These are phyloP conservation scores for Protodeltote pygarga DNA, from an alignment of 2,888 invertebrate genomes.

Conservation along the genomic window DNA sequence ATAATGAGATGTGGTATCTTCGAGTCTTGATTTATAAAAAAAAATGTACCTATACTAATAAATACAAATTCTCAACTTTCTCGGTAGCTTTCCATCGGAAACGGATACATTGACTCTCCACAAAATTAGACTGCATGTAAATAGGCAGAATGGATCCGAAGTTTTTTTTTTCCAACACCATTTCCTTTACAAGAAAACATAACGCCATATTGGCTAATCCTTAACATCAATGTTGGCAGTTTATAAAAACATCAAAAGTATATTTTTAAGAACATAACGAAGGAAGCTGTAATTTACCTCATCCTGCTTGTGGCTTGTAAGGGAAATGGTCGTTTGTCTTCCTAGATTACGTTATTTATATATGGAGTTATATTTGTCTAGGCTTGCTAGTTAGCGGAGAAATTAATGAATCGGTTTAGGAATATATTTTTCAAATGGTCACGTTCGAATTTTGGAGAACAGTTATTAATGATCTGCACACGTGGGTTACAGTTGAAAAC, in stretches of 20 bases:
- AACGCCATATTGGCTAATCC: conserved; percentile 15
- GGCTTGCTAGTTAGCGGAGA: neutral
- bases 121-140: neutral
- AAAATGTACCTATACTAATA: too few relatives aligned
- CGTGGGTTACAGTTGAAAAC: too few relatives aligned
- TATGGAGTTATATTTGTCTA: neutral
- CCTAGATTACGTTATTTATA: conserved; percentile 28
- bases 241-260: too few relatives aligned
- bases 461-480: neutral
- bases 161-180: neutral
- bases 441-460: neutral
- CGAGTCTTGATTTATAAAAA: too few relatives aligned
- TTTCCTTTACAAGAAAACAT: conserved; percentile 13
- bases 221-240: conserved; percentile 40
- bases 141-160: neutral
- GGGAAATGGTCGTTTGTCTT: conserved; percentile 49
- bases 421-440: neutral
- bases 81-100: too few relatives aligned
- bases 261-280: conserved; percentile 31
- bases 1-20: too few relatives aligned
- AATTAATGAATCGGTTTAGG: neutral
- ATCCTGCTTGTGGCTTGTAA: conserved; percentile 35
- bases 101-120: too few relatives aligned
- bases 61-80: too few relatives aligned
- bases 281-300: conserved; percentile 46